Evolutionary conservation across 2,888 invertebrate genomes (phyloP), one percentile per base, ranked within the genome.

Genomic region (Dysmachus trigonus): DNA sequence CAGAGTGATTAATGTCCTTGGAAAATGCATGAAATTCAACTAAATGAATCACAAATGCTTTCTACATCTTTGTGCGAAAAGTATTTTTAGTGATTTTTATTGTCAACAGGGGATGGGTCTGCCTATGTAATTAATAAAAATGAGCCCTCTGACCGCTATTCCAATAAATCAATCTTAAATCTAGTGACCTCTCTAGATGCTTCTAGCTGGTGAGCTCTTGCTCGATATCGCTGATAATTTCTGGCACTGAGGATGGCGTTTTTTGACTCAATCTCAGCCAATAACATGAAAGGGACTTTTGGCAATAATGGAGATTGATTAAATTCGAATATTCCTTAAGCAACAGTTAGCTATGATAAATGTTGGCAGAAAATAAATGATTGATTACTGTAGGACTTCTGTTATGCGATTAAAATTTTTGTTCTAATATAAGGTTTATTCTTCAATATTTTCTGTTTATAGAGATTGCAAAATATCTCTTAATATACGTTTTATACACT

Each of bases 21-120:
- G 91, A 91, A 91, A 91, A 91, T 91, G 91, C 91, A 91, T 91
- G 91, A 91, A 91, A 91, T 91, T 91, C 91, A 90, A 90, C 90
- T 90, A 91, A 91, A 91, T 91, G 91, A 91, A 91, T 91, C 91
- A 91, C 91, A 91, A 91, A 53, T 82, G 82, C 62, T 27, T 62
- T 35, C 82, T 82, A 82, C 71, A 38, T 62, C 35, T 62, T 82
- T 76, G 22, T 8, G 62, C 35, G 53, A 18, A 33, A 53, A 71
- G 35, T 10, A 71, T 35, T 82, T 82, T 71, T 82, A 71, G 35
- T 82, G 71, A 71, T 82, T 82, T 82, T 82, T 82, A 71, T 82
- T 82, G 71, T 82, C 71, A 82, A 82, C 71, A 82, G 4, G 71
- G 38, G 18, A 79, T 53, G 51, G 13, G 51, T 79, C 53, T 79